Evolutionary conservation across 2,113 vertebrate genomes (phyloP).

Genomic region (Connochaetes taurinus): DNA sequence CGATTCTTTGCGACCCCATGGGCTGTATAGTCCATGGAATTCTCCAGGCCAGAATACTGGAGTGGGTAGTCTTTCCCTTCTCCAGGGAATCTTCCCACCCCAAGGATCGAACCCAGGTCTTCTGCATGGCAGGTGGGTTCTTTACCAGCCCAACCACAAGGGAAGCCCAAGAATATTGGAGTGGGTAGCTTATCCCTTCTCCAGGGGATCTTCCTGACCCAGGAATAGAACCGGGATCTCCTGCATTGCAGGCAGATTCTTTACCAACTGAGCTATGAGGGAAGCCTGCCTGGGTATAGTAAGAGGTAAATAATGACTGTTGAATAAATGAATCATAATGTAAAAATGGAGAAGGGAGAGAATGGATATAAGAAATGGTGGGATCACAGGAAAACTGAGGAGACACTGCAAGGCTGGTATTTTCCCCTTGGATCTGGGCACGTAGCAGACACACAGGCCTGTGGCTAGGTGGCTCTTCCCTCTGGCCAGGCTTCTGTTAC

Average conservation of each 20-base stretch:
- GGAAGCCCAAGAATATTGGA: not conserved
- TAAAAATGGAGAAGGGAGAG: not conserved
- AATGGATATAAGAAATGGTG: not conserved
- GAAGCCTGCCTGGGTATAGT: not conserved
- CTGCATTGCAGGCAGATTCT: not conserved
- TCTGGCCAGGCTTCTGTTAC: not conserved
- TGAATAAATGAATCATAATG: not conserved
- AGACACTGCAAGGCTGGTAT: not conserved
- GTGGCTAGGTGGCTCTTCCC: not conserved
- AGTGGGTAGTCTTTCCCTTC: not conserved
- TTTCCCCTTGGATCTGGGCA: not conserved
- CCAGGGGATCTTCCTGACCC: not conserved
- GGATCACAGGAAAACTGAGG: not conserved
- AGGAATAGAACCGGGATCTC: not conserved
- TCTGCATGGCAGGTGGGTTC: not conserved
- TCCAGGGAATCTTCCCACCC: not conserved
- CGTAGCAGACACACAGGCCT: not conserved
- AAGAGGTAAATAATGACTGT: not conserved
- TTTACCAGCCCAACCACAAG: not conserved
- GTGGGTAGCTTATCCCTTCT: not conserved
- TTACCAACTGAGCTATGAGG: not conserved
- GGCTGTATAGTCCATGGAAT: not conserved
- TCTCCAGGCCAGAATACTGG: not conserved
- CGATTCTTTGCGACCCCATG: not conserved
- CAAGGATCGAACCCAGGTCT: not conserved